These are phyloP conservation scores for Acropora tenuis DNA, from an alignment of 64 coral and sea anemone species.

Conservation along the genomic window DNA sequence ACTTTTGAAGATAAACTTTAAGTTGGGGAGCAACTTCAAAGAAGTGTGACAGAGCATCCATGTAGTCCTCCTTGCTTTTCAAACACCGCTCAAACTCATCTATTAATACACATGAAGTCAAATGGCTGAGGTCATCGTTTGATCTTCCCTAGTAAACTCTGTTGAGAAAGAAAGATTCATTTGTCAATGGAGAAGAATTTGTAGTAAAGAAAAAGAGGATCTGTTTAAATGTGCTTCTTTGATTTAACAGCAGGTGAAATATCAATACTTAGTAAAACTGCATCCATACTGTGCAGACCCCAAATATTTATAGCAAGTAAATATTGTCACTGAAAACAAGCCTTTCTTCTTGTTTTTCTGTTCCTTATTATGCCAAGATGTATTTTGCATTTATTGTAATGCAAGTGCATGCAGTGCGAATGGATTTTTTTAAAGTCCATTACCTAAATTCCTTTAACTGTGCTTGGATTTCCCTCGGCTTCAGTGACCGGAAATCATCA, in stretches of 20 bases:
- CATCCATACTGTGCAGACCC: slow-evolving; percentile 21
- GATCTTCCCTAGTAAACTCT: too few species aligned
- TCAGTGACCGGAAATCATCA: not conserved
- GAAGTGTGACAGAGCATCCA: too few species aligned
- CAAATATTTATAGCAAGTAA: not conserved
- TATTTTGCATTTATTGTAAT: not conserved
- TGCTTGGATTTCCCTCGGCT: slow-evolving; percentile 25
- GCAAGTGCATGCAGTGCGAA: too few species aligned
- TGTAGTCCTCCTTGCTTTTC: too few species aligned
- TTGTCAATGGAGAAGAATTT: too few species aligned
- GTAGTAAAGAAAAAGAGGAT: too few species aligned
- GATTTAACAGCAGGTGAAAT: not conserved
- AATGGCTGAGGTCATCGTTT: slow-evolving; percentile 15
- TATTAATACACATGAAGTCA: slow-evolving; percentile 32
- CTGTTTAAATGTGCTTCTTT: not conserved
- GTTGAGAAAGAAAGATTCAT: too few species aligned
- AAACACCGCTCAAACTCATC: not conserved
- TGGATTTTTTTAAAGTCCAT: too few species aligned
- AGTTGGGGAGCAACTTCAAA: slow-evolving; percentile 7
- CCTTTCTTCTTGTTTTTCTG: not conserved
- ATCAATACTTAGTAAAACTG: not conserved
- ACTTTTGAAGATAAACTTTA: slow-evolving; percentile 20
- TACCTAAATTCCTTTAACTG: too few species aligned
- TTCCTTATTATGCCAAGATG: not conserved
- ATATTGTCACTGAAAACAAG: not conserved